A percentile compares a stretch with the other conserved stretches of the same genome.
Evolutionary conservation across 2,888 invertebrate genomes (phyloP).

Genomic region (Rhingia campestris): DNA sequence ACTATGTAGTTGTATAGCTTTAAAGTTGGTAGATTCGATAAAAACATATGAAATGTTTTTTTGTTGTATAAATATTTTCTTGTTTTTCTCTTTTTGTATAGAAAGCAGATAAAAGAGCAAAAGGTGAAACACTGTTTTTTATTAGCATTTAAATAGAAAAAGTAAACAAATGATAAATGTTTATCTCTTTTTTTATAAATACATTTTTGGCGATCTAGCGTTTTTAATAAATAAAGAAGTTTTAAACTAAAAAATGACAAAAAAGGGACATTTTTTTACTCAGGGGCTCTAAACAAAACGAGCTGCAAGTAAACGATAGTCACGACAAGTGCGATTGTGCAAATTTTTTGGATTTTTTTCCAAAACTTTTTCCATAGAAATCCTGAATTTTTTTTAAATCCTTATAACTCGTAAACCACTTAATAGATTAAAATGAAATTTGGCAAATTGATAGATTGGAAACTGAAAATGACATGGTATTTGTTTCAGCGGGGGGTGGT

Average conservation of each 20-base stretch:
- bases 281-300: too few species aligned
- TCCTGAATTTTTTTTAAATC: too few species aligned
- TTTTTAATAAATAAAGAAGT: conserved; percentile 60
- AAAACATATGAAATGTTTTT: not conserved
- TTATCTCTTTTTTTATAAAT: conserved; percentile 29
- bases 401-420: too few species aligned
- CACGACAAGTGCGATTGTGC: too few species aligned
- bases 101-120: conserved; percentile 7
- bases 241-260: conserved; percentile 13
- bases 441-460: too few species aligned
- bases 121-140: conserved; percentile 40
- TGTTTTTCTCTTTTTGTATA: conserved; percentile 45
- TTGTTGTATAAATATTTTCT: conserved; percentile 42
- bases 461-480: too few species aligned
- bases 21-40: conserved; percentile 59
- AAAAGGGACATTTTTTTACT: too few species aligned
- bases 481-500: too few species aligned
- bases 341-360: too few species aligned
- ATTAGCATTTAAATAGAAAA: conserved; percentile 59
- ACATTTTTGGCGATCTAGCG: conserved; percentile 59
- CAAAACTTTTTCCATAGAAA: too few species aligned
- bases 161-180: conserved; percentile 29
- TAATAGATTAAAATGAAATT: too few species aligned
- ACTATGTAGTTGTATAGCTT: conserved; percentile 51
- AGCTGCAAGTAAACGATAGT: too few species aligned